These are phyloP conservation scores for Stomorhina lunata DNA, from an alignment of 2,888 invertebrate species.

Conservation along the genomic window DNA sequence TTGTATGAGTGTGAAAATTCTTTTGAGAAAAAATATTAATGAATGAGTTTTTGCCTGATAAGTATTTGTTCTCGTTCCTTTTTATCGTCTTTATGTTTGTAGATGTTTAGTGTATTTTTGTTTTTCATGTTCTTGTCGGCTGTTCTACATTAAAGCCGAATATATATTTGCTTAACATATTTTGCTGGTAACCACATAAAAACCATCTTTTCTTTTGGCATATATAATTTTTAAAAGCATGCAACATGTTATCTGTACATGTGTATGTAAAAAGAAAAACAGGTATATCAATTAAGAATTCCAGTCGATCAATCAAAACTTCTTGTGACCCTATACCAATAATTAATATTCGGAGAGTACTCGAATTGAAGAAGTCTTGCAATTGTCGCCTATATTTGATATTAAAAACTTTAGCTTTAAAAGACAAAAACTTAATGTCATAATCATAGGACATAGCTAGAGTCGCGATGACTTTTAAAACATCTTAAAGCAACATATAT, in stretches of 20 bases:
- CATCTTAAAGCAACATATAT: no score
- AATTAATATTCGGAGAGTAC: no score
- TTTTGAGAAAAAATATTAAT: neutral
- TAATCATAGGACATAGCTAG: no score
- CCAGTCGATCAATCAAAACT: no score
- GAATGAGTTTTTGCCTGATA: neutral
- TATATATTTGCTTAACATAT: conserved; percentile 37
- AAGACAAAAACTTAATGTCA: no score
- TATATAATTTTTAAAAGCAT: conserved; percentile 11
- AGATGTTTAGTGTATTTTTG: neutral
- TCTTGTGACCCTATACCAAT: no score
- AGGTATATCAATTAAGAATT: no score
- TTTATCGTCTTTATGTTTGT: neutral
- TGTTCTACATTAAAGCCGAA: conserved; percentile 10
- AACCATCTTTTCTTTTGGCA: neutral
- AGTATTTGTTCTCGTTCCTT: neutral
- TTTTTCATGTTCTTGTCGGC: no score
- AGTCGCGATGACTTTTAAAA: no score
- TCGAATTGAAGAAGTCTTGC: no score
- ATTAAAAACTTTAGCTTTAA: no score
- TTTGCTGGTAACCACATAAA: conserved; percentile 24
- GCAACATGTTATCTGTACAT: conserved; percentile 35
- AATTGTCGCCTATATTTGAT: no score
- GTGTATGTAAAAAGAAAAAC: neutral
- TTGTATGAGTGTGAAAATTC: neutral